A percentile compares a stretch with the other conserved stretches of the same genome.
Conservation (phyloP, 2,797 vertebrate species). For the Pogoniulus pusillus region DNA sequence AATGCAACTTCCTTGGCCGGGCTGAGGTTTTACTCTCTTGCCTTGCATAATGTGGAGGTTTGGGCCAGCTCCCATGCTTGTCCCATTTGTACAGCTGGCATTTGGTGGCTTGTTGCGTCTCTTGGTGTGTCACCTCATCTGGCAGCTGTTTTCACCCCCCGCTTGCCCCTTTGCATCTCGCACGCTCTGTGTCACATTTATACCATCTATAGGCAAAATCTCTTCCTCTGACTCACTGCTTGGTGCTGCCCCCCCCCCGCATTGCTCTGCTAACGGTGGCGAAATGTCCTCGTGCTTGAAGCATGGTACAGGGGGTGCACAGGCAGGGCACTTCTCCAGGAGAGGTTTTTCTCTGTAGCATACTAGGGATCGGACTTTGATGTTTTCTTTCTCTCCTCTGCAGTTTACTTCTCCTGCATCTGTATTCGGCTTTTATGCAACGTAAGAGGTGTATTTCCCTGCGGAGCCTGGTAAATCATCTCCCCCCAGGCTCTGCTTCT, state of each 20-base stretch:
- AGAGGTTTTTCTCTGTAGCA: neutral
- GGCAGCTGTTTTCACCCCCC: neutral
- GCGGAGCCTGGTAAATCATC: neutral
- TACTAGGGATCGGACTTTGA: neutral
- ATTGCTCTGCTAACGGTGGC: neutral
- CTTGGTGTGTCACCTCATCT: neutral
- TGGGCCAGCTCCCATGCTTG: neutral
- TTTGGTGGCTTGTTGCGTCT: neutral
- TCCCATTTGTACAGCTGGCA: neutral
- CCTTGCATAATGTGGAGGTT: neutral
- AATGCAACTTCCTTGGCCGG: neutral
- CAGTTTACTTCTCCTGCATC: neutral
- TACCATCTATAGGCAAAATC: slow-evolving; percentile 57
- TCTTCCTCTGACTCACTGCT: neutral
- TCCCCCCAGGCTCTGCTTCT: neutral
- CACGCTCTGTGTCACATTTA: rapidly evolving
- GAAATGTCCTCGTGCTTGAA: neutral
- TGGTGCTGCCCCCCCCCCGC: neutral
- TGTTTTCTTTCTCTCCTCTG: neutral
- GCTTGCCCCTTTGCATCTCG: neutral
- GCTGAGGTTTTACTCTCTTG: neutral
- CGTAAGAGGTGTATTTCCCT: rapidly evolving
- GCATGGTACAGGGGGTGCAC: neutral
- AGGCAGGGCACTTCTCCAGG: neutral
- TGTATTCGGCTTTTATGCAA: rapidly evolving